Base-by-base conservation (phyloP, 2,888 invertebrate species). In the Drosophila barbarae region DNA sequence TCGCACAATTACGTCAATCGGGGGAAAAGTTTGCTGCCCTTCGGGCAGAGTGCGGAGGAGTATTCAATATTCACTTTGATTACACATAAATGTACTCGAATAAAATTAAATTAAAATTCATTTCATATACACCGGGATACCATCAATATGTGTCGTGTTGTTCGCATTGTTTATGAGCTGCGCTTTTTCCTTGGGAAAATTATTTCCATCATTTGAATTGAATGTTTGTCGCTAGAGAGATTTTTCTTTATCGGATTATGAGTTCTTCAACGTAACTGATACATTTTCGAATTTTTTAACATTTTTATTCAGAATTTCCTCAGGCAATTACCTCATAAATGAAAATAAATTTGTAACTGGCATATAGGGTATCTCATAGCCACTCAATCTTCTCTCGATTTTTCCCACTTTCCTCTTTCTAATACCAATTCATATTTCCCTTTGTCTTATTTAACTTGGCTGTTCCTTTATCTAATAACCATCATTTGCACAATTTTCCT, bases 1-100 rank as follows among this genome's bases (percentile, higher is more conserved):
- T 56, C 64, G 38, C 44, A 52, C 68, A 68, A 59, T 68, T 67
- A 59, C 59, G 58, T 41, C 67, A 67, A 53, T 58, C 52, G 66
- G 21, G 30, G 34, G 18, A 30, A 57, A 47, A 52, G 66, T 28
- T 52, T 10, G 44, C 30, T 3, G 46, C 9, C 38, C 15, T 28
- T 18, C 15, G 51, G 51, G 23, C 32, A 13, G 35, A 13, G n/a
- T 30, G 6, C 4, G 32, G 39, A 13, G 21, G 6, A 6, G 39
- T n/a, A 65, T 55, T 44, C 55, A 55, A 64, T 64, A 46, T 56
- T 66, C 59, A 60, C 38, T 60, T 60, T 60, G 59, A 60, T 60
- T 60, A 60, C 57, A 57, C 59, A 60, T 57, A 60, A 60, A 60
- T 60, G 59, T 32, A 15, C 58, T 39, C 38, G 57, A 60, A 64